Base-by-base conservation (phyloP, 1,140 invertebrate genomes). In the Grapholita molesta region DNA sequence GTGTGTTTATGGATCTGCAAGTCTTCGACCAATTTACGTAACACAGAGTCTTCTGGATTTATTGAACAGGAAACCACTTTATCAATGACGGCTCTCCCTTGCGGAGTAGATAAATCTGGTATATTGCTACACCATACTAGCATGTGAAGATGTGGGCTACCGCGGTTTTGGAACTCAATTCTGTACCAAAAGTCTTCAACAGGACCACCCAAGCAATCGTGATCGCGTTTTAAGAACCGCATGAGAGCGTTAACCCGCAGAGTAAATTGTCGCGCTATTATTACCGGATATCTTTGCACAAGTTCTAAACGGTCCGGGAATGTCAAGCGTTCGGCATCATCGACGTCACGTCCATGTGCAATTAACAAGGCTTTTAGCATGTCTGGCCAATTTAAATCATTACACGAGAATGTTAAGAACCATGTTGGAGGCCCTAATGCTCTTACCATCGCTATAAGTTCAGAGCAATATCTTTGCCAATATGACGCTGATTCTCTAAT, bases 321-420 rank as follows among this genome's bases (percentile, higher is more conserved):
- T 11, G 23, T 9, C 0, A 67, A 5, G 9, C 21, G 3, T 3
- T 42, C 35, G 11, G 38, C 21, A 9, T 42, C 8, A 48, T 24
- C 24, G 4, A 28, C 18, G 24, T 48, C 11, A 25, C 35, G 18
- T n/a, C 66, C 61, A 65, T 65, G 66, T 7, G 67, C 64, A 21
- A 65, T 55, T 35, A 72, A 42, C 2, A 68, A 24, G 15, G 67
- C 70, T 66, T 67, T 71, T 1, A 61, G 1, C 67, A 71, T 71
- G 64, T 71, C 70, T 0, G 11, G 32, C 70, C 70, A 71, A 28
- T 65, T 48, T 21, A 71, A 23, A 38, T 68, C 70, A 65, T 71
- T 71, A 28, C 70, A 71, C 18, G 30, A 42, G 8, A 71, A 71
- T 4, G 70, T 71, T 28, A 67, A 15, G 65, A 71, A 71, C 30